phyloP scores from a whole-genome alignment of 2,113 vertebrate species.

The Pollachius pollachius region DNA sequence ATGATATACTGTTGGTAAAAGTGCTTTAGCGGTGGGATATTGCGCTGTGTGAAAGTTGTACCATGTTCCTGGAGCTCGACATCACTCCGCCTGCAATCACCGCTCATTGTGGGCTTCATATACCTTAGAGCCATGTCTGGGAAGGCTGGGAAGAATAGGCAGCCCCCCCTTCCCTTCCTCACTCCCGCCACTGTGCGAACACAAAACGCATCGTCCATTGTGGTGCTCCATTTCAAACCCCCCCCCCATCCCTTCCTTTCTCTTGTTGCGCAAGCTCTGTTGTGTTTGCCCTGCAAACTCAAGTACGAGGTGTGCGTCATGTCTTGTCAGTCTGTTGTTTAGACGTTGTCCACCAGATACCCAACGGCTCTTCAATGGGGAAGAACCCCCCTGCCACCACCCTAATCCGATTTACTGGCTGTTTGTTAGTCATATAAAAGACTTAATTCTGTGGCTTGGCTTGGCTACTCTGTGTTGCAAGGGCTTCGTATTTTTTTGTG shows the following conservation, averaged over 20 bases:
- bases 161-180: slow-evolving; percentile 5
- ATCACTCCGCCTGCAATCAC: too few relatives aligned
- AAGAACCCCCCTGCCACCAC: slow-evolving; percentile 16
- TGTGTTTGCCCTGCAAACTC: background rate
- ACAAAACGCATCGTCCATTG: slow-evolving; percentile 27
- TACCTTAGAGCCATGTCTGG: too few relatives aligned
- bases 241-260: too few relatives aligned
- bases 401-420: slow-evolving; percentile 62
- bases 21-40: slow-evolving; percentile 2
- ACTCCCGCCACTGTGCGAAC: background rate
- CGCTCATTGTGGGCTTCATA: too few relatives aligned
- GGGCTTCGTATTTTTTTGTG: background rate
- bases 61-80: too few relatives aligned
- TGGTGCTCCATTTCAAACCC: slow-evolving; percentile 26
- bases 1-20: slow-evolving; percentile 17
- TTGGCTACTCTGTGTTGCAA: slow-evolving; percentile 26
- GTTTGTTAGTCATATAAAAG: slow-evolving; percentile 61
- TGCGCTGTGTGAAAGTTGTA: too few relatives aligned
- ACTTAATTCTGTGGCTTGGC: slow-evolving; percentile 49
- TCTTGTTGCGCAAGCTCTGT: too few relatives aligned
- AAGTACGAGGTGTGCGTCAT: background rate
- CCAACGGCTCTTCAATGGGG: slow-evolving; percentile 47
- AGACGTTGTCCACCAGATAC: slow-evolving; percentile 48
- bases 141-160: background rate
- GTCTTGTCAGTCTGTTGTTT: slow-evolving; percentile 38